A percentile compares a stretch with the other conserved stretches of the same genome.
These are phyloP conservation scores for Psylliodes chrysocephalus DNA, from an alignment of 2,888 invertebrate genomes.

Conservation along the genomic window DNA sequence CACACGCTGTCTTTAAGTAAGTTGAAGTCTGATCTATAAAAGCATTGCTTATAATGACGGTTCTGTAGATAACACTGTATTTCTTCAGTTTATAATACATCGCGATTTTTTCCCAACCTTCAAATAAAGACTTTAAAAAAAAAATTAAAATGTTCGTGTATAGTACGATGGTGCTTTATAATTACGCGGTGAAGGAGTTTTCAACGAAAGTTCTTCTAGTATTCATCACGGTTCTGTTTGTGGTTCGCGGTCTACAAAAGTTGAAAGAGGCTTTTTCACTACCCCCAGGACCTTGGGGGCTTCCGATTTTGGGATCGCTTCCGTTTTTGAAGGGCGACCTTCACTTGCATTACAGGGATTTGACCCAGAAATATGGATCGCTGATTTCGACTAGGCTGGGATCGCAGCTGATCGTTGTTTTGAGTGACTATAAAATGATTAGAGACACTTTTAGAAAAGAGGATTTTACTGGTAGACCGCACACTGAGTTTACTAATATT, in stretches of 20 bases:
- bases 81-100: constrained; percentile 38
- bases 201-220: constrained; percentile 65
- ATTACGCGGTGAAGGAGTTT: constrained; percentile 59
- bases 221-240: constrained; percentile 66
- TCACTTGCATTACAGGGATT: constrained; percentile 80
- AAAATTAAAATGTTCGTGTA: constrained; percentile 64
- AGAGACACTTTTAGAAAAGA: constrained; percentile 86
- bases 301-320: constrained; percentile 85
- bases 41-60: constrained; percentile 53
- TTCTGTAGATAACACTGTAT: constrained; percentile 52
- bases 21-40: constrained; percentile 55
- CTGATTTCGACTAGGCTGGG: constrained; percentile 86
- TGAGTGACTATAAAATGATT: constrained; percentile 87
- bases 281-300: constrained; percentile 90
- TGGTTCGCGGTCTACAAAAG: constrained; percentile 60
- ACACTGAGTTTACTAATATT: constrained; percentile 85
- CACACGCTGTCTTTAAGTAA: constrained; percentile 51
- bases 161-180: constrained; percentile 66
- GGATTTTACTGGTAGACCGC: constrained; percentile 89
- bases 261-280: constrained; percentile 65
- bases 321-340: constrained; percentile 81
- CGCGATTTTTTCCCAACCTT: no score
- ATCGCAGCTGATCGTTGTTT: constrained; percentile 83
- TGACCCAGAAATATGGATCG: constrained; percentile 82
- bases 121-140: no score